Conservation (phyloP, 2,888 invertebrate genomes). For the Hirudinaria manillensis region DNA sequence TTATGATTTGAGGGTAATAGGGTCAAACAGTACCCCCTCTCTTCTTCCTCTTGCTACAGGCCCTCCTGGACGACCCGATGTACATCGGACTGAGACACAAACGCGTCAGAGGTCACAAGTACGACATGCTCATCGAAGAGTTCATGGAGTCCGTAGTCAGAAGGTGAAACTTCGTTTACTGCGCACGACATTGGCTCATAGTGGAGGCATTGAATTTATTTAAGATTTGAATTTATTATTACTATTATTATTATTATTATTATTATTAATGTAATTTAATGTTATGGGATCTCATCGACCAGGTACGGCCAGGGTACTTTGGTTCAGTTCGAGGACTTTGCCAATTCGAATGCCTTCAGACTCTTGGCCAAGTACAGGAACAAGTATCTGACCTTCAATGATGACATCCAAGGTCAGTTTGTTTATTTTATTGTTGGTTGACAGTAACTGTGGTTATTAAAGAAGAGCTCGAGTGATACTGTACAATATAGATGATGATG, state of each 20-base stretch:
- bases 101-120: conserved; percentile 73
- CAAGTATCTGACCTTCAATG: conserved; percentile 87
- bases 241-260: conserved; percentile 11
- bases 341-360: conserved; percentile 87
- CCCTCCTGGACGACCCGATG: conserved; percentile 77
- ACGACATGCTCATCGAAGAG: conserved; percentile 88
- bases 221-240: neutral
- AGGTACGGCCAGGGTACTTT: conserved; percentile 56
- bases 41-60: conserved; percentile 54
- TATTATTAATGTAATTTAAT: conserved; percentile 11
- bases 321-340: conserved; percentile 90
- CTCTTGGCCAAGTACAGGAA: conserved; percentile 80
- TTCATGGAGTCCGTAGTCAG: conserved; percentile 82
- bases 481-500: neutral
- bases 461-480: neutral
- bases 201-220: neutral
- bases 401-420: conserved; percentile 82
- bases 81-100: conserved; percentile 85
- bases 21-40: too few relatives aligned
- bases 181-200: neutral
- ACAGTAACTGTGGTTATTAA: neutral
- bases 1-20: too few relatives aligned
- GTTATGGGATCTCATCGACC: conserved; percentile 24
- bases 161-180: conserved; percentile 41
- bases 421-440: neutral